Percentiles rank a stretch among this genome's conserved stretches.
phyloP scores from a whole-genome alignment of 2,113 vertebrate genomes.

The Morone saxatilis region DNA sequence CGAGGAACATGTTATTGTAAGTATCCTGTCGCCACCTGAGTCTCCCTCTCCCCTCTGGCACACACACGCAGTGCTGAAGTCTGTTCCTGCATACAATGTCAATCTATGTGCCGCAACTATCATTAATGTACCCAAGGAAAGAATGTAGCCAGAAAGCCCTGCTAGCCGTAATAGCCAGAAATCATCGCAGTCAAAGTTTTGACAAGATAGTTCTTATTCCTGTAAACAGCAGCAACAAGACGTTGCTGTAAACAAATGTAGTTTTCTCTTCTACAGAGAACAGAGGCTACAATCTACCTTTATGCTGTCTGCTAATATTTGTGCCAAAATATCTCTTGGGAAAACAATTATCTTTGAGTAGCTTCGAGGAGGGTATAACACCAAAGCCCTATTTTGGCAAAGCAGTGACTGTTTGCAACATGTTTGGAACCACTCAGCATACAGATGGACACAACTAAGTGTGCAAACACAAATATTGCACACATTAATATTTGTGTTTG shows the following conservation, averaged over 20 bases:
- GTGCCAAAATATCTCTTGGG: not conserved
- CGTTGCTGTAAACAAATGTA: too few relatives aligned
- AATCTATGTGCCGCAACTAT: not conserved
- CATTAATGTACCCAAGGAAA: not conserved
- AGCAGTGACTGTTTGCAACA: not conserved
- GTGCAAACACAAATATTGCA: not conserved
- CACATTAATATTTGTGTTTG: not conserved
- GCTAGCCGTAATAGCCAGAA: not conserved
- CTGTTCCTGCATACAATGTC: not conserved
- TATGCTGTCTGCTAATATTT: too few relatives aligned
- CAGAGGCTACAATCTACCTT: too few relatives aligned
- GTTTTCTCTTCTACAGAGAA: too few relatives aligned
- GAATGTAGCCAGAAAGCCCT: not conserved
- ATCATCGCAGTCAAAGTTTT: too few relatives aligned
- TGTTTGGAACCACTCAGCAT: not conserved
- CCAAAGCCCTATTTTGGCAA: not conserved
- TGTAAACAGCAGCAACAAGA: too few relatives aligned
- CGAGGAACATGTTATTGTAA: slow-evolving; percentile 96
- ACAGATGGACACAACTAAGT: not conserved
- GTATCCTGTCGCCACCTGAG: slow-evolving; percentile 76
- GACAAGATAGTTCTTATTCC: too few relatives aligned
- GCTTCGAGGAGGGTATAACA: not conserved
- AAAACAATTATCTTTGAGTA: not conserved
- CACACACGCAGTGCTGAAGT: not conserved
- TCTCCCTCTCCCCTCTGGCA: not conserved